Conservation (phyloP, 2,888 invertebrate species). For the Steinernema carpocapsae region DNA sequence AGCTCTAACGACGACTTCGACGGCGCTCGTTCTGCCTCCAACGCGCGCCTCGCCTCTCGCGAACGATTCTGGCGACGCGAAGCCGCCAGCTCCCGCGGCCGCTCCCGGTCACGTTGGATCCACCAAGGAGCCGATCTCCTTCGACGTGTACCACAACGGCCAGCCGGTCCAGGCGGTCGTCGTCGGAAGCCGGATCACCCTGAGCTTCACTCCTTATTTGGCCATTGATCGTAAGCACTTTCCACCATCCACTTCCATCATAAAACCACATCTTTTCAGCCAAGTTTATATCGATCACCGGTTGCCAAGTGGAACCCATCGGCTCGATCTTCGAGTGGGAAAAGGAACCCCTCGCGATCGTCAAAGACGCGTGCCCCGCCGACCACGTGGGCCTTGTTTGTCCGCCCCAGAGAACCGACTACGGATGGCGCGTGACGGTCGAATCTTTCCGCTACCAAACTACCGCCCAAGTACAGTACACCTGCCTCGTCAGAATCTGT, state of each 20-base stretch:
- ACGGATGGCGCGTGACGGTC: conserved; percentile 66
- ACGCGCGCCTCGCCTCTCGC: conserved; percentile 30
- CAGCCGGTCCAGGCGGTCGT: conserved; percentile 68
- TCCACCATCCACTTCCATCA: neutral
- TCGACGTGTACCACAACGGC: conserved; percentile 68
- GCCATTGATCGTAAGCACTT: conserved; percentile 63
- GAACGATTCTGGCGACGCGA: neutral
- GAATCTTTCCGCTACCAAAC: conserved; percentile 69
- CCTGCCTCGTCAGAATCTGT: conserved; percentile 67
- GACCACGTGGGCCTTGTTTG: conserved; percentile 68
- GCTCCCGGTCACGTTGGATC: conserved; percentile 31
- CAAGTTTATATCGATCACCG: conserved; percentile 64
- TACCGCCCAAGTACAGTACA: conserved; percentile 68
- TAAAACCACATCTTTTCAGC: conserved; percentile 49
- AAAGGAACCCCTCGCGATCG: conserved; percentile 67
- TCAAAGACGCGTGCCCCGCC: conserved; percentile 63
- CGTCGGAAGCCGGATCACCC: conserved; percentile 66
- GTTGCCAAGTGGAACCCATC: conserved; percentile 69
- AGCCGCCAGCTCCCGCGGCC: conserved; percentile 26
- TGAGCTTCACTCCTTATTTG: conserved; percentile 66
- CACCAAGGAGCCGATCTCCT: conserved; percentile 58
- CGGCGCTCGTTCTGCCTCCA: conserved; percentile 26
- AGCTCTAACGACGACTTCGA: conserved; percentile 38
- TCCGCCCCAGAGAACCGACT: conserved; percentile 65
- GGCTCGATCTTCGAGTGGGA: conserved; percentile 66